Evolutionary conservation across 2,797 vertebrate species (phyloP).

Genomic region (Poeciliopsis paucimaculata): DNA sequence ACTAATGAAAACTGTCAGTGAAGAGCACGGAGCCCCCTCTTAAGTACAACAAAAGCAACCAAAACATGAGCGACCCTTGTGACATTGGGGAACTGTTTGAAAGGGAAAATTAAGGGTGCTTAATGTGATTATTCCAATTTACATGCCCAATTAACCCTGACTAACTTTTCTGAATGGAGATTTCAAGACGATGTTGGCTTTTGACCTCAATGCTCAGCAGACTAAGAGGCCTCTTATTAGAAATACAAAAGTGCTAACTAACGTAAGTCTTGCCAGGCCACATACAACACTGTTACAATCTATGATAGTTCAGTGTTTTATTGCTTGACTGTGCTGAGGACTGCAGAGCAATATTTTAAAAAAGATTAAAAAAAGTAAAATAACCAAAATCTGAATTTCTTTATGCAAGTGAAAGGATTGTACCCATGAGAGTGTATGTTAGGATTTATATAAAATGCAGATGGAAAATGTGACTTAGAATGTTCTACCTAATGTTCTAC

Average conservation of each 20-base stretch:
- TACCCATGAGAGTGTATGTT: not conserved
- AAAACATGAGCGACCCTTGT: constrained; percentile 54
- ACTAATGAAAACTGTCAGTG: constrained; percentile 70
- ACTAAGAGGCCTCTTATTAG: constrained; percentile 29
- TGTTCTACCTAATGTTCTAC: constrained; percentile 1
- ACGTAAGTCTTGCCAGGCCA: constrained; percentile 21
- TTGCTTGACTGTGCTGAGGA: constrained; percentile 70
- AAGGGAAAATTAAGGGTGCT: constrained; percentile 64
- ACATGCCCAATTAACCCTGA: constrained; percentile 66
- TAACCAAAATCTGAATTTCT: constrained; percentile 10
- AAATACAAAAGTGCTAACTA: constrained; percentile 50
- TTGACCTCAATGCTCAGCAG: constrained; percentile 57
- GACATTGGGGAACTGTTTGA: constrained; percentile 52
- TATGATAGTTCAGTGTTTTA: constrained; percentile 62
- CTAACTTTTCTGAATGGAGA: constrained; percentile 39
- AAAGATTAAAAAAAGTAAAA: not conserved
- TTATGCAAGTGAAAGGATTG: constrained; percentile 13
- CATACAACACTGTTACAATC: constrained; percentile 48
- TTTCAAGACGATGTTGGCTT: constrained; percentile 58
- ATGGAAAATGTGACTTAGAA: constrained; percentile 6
- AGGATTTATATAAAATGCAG: constrained; percentile 10
- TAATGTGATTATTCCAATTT: constrained; percentile 80
- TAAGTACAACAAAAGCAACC: constrained; percentile 53
- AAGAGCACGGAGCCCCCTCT: constrained; percentile 27
- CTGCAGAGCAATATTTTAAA: constrained; percentile 54